phyloP scores from a whole-genome alignment of 2,113 vertebrate species.

The Eclectus roratus region DNA sequence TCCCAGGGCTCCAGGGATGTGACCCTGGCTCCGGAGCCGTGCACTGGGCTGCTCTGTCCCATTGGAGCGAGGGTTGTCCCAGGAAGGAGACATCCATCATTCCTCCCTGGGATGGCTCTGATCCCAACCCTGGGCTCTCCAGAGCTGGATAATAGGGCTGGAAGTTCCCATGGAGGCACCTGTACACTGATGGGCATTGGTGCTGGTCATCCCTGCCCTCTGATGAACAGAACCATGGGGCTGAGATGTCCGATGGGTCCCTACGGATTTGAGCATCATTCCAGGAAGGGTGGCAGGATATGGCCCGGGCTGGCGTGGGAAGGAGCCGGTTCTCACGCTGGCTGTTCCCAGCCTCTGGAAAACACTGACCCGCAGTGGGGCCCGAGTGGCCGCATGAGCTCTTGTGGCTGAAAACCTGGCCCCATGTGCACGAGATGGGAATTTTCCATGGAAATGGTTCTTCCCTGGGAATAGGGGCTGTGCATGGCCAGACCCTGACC shows the following conservation, averaged over 20 bases:
- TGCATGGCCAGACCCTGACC: not conserved
- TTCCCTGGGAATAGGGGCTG: not conserved
- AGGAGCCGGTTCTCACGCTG: not conserved
- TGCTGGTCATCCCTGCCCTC: rapidly evolving
- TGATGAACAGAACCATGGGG: rapidly evolving
- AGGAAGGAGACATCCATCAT: not conserved
- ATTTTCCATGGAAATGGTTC: not conserved
- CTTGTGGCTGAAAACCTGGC: rapidly evolving
- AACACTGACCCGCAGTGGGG: not conserved
- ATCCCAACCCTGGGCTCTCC: not conserved
- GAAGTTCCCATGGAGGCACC: rapidly evolving
- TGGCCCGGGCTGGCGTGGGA: not conserved
- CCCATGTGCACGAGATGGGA: rapidly evolving
- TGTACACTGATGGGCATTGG: rapidly evolving
- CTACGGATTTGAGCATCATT: rapidly evolving
- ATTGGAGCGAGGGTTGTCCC: rapidly evolving
- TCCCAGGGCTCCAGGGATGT: rapidly evolving
- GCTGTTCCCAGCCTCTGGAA: not conserved
- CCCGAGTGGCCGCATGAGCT: rapidly evolving
- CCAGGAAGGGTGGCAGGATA: not conserved
- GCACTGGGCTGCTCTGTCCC: rapidly evolving
- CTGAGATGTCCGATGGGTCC: rapidly evolving
- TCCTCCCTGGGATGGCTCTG: rapidly evolving
- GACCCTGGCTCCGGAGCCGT: rapidly evolving
- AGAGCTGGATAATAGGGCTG: rapidly evolving